These are phyloP conservation scores for Galeopterus variegatus DNA, from an alignment of 2,113 vertebrate genomes.

Conservation along the genomic window DNA sequence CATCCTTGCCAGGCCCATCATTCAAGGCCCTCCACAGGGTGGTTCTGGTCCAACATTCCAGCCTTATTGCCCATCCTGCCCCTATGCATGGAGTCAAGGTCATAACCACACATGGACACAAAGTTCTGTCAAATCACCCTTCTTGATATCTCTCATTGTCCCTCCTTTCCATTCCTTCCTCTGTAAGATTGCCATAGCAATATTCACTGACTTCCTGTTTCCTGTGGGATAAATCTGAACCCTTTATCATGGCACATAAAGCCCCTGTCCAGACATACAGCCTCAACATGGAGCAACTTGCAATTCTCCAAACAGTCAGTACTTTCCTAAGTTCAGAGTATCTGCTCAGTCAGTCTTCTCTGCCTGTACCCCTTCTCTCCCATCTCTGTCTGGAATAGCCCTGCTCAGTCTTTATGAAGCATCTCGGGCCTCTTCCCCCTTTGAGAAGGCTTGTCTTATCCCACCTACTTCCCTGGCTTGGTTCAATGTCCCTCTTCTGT, in stretches of 20 bases:
- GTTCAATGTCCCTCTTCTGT: not conserved
- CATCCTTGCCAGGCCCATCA: not conserved
- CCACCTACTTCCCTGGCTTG: not conserved
- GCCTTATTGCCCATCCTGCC: not conserved
- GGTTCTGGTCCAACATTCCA: not conserved
- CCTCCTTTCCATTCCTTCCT: not conserved
- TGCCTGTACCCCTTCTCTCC: not conserved
- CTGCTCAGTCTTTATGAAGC: not conserved
- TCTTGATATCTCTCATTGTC: not conserved
- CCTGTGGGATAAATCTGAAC: not conserved
- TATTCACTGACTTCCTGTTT: constrained; percentile 45
- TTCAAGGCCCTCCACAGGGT: not conserved
- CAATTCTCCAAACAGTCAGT: not conserved
- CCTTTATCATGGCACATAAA: not conserved
- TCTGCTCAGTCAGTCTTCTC: not conserved
- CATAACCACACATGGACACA: not conserved
- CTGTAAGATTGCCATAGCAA: too few relatives aligned
- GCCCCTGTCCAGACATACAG: not conserved
- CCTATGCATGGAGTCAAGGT: not conserved
- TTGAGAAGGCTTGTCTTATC: not conserved
- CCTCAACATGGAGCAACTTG: not conserved
- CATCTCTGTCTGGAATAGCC: not conserved
- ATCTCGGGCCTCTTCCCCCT: not conserved
- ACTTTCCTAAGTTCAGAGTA: not conserved
- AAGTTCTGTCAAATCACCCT: not conserved